Conservation (phyloP, 2,888 invertebrate genomes). For the Drosophila longiperda region DNA sequence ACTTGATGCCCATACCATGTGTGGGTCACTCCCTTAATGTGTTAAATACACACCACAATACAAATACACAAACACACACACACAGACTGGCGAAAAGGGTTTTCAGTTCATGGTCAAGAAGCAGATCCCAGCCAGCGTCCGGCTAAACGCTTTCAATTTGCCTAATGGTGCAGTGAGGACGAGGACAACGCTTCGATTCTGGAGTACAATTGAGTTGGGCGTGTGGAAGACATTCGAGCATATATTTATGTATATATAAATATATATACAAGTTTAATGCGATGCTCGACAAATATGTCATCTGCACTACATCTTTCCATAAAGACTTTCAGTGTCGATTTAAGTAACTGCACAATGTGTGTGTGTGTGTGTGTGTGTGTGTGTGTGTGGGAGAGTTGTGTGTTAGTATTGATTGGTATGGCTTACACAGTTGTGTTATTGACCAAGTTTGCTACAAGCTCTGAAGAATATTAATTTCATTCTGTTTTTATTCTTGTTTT, state of each 20-base stretch:
- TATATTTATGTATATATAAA: not conserved
- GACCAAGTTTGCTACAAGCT: constrained; percentile 16
- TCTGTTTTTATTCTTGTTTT: not conserved
- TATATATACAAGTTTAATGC: constrained; percentile 3
- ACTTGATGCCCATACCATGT: constrained; percentile 58
- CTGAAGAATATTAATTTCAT: not conserved
- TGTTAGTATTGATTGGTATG: not conserved
- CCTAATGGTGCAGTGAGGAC: constrained; percentile 68
- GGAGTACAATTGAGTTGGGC: constrained; percentile 65
- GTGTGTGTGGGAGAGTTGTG: not conserved
- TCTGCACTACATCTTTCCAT: constrained; percentile 65
- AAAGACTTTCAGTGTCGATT: not conserved
- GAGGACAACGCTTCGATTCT: constrained; percentile 37
- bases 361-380: not conserved
- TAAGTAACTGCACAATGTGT: not conserved
- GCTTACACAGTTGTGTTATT: not conserved
- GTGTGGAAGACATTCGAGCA: constrained; percentile 64
- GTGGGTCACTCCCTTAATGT: constrained; percentile 60
- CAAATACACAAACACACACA: constrained; percentile 15
- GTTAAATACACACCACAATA: constrained; percentile 63
- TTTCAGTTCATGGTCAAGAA: constrained; percentile 63
- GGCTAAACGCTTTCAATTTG: constrained; percentile 77
- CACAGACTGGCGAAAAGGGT: constrained; percentile 48
- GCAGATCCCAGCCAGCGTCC: constrained; percentile 56
- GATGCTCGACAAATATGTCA: constrained; percentile 62